Conservation (phyloP, 2,888 invertebrate genomes). For the Melieria crassipennis region DNA sequence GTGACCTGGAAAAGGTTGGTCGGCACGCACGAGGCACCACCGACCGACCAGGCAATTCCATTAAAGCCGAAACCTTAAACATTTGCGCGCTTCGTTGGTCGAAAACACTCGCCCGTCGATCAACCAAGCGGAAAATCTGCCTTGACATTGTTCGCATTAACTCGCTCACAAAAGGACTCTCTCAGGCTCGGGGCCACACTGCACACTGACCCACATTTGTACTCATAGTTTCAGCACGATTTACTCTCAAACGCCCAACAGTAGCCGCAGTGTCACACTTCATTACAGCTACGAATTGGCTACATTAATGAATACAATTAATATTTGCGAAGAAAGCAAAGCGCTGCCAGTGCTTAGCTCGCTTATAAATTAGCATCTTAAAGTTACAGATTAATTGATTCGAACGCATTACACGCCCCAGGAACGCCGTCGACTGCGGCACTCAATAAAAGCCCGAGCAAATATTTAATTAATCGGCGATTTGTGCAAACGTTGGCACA, state of each 20-base stretch:
- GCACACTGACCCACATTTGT: background rate
- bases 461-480: conserved; percentile 62
- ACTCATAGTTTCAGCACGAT: conserved; percentile 2
- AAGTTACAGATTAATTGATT: conserved; percentile 36
- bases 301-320: conserved; percentile 1
- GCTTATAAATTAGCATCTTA: conserved; percentile 39
- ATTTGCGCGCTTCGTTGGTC: background rate
- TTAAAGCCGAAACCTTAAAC: conserved; percentile 7
- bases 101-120: conserved; percentile 4
- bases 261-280: conserved; percentile 18
- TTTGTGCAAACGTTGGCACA: conserved; percentile 50
- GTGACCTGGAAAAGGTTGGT: conserved; percentile 35
- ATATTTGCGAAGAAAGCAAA: conserved; percentile 1
- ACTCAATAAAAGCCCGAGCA: conserved; percentile 32
- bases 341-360: background rate
- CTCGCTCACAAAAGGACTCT: background rate
- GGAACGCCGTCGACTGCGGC: background rate
- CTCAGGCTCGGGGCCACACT: too few relatives aligned
- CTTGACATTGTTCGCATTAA: conserved; percentile 21
- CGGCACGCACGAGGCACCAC: background rate
- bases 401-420: background rate
- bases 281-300: conserved; percentile 2
- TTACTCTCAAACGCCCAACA: background rate
- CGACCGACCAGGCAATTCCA: background rate
- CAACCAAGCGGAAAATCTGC: conserved; percentile 31